Conservation (phyloP, 2,797 vertebrate genomes). For the Rhyacichthys aspro region DNA sequence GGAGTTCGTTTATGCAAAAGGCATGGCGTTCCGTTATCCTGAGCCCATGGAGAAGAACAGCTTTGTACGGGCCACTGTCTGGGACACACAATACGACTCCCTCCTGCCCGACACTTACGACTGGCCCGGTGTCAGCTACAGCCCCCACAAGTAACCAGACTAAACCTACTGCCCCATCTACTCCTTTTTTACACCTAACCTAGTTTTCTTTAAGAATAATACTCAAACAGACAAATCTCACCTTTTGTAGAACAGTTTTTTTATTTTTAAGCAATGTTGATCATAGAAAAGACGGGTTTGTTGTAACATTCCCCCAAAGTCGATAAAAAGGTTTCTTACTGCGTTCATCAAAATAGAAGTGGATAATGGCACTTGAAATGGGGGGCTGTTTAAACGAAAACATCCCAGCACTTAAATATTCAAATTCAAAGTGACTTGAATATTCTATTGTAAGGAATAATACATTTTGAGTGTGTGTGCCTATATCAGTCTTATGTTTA, state of each 20-base stretch:
- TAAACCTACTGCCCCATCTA: slow-evolving; percentile 1
- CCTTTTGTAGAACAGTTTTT: no score
- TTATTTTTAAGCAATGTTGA: no score
- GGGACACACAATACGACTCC: slow-evolving; percentile 91
- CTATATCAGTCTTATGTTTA: not conserved
- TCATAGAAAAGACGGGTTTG: no score
- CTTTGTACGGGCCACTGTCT: slow-evolving; percentile 86
- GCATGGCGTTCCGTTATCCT: slow-evolving; percentile 96
- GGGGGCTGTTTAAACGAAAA: no score
- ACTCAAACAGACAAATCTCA: no score
- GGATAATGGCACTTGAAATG: no score
- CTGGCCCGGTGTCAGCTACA: slow-evolving; percentile 84
- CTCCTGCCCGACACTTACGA: slow-evolving; percentile 93
- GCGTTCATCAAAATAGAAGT: no score
- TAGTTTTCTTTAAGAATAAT: no score
- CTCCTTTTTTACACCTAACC: slow-evolving; percentile 11
- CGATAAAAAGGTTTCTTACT: no score
- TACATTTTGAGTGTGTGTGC: not conserved
- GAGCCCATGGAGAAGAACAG: slow-evolving; percentile 90
- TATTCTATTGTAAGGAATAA: not conserved
- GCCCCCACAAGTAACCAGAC: slow-evolving; percentile 72
- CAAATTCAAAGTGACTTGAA: no score
- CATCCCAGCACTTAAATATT: no score
- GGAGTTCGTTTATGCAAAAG: slow-evolving; percentile 91
- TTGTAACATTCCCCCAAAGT: no score